Conservation (phyloP, 2,797 vertebrate genomes). For the Luscinia megarhynchos region DNA sequence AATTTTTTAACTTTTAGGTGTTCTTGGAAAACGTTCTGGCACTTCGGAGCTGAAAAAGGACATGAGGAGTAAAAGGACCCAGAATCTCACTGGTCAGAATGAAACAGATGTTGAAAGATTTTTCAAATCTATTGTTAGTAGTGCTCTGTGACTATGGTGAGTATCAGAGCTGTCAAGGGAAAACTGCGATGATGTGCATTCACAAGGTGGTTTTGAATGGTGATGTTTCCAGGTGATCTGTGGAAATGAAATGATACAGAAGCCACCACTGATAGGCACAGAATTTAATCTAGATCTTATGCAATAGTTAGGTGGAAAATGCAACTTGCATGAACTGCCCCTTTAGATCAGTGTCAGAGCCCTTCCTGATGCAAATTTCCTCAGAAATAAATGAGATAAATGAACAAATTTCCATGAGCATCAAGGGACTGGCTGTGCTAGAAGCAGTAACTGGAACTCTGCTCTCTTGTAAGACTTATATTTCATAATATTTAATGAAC, state of each 20-base stretch:
- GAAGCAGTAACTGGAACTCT: neutral
- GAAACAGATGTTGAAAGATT: conserved; percentile 86
- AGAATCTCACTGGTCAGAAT: conserved; percentile 88
- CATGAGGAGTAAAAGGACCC: conserved; percentile 85
- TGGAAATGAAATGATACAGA: neutral
- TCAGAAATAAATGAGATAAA: neutral
- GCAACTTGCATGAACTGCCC: neutral
- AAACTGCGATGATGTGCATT: neutral
- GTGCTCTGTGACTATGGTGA: conserved; percentile 90
- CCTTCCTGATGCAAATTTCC: neutral
- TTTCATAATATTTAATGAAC: neutral
- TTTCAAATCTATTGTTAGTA: conserved; percentile 86
- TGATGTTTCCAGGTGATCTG: neutral
- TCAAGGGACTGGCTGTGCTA: neutral
- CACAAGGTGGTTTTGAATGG: neutral
- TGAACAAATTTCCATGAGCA: neutral
- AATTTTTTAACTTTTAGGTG: conserved; percentile 63
- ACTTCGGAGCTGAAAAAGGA: conserved; percentile 73
- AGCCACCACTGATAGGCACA: neutral
- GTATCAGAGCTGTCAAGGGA: conserved; percentile 70
- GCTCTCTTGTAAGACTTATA: neutral
- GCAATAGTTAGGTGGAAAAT: neutral
- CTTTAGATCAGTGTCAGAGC: neutral
- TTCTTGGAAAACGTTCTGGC: conserved; percentile 14
- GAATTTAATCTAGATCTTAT: neutral